Conservation (phyloP, 2,888 invertebrate genomes). For the Calliopum simillimum region DNA sequence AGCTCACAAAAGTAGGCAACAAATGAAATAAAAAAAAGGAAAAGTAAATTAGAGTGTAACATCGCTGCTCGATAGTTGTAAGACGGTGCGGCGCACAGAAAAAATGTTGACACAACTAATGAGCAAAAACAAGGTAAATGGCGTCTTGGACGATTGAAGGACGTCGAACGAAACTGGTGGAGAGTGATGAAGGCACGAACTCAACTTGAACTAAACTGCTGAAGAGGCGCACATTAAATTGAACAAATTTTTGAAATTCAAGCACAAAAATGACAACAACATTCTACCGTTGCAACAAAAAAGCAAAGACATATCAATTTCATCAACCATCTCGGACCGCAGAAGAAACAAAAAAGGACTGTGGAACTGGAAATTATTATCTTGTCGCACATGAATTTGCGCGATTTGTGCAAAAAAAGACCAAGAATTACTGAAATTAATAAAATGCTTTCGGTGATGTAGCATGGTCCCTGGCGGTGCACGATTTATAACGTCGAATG, state of each 20-base stretch:
- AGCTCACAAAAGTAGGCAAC: neutral
- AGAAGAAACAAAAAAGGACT: constrained; percentile 10
- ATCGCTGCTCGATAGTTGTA: no score
- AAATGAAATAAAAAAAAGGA: neutral
- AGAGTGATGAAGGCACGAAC: no score
- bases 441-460: neutral
- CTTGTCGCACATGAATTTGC: constrained; percentile 42
- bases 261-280: constrained; percentile 5
- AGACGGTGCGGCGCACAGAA: neutral
- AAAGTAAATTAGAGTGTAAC: neutral
- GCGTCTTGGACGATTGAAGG: constrained; percentile 2
- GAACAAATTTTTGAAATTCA: constrained; percentile 28
- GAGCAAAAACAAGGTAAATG: constrained; percentile 33
- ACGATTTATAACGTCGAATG: constrained; percentile 50
- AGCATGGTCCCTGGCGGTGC: neutral
- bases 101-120: constrained; percentile 42
- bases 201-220: no score
- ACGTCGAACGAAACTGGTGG: no score
- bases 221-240: constrained; percentile 12
- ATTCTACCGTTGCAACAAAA: constrained; percentile 6
- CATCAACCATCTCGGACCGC: constrained; percentile 21
- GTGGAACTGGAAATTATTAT: constrained; percentile 36
- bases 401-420: constrained; percentile 23
- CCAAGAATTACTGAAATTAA: constrained; percentile 6
- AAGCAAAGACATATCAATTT: constrained; percentile 42